Conservation (phyloP, 2,888 invertebrate genomes). For the Alcis repandata region DNA sequence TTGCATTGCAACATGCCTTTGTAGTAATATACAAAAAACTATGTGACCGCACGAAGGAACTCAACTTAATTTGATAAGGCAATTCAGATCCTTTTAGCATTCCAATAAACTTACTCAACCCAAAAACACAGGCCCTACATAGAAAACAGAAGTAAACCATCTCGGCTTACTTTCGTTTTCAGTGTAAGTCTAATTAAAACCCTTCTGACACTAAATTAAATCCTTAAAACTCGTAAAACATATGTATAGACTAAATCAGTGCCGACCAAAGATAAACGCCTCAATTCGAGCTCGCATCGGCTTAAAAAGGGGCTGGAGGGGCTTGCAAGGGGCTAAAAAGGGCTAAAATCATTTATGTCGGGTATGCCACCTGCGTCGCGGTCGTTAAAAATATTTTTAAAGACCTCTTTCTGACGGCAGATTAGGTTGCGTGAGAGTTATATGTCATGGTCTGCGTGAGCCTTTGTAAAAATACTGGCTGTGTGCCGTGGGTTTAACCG, state of each 20-base stretch:
- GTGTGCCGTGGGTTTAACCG: no score
- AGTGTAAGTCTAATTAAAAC: constrained; percentile 25
- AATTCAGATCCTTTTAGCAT: no score
- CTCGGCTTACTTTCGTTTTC: no score
- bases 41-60: no score
- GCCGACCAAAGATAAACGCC: constrained; percentile 61
- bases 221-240: constrained; percentile 31
- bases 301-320: constrained; percentile 53
- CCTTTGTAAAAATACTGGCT: background rate
- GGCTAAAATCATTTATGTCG: constrained; percentile 56
- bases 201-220: constrained; percentile 38
- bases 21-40: no score
- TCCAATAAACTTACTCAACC: no score
- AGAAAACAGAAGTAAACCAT: background rate
- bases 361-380: constrained; percentile 50
- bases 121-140: background rate
- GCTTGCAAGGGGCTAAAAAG: constrained; percentile 50
- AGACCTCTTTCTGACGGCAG: constrained; percentile 52
- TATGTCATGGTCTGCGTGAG: constrained; percentile 45
- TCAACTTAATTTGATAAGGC: no score
- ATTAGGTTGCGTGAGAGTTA: constrained; percentile 55
- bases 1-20: no score
- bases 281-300: constrained; percentile 58
- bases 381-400: constrained; percentile 59
- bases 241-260: constrained; percentile 47